These are phyloP conservation scores for Urocitellus parryii DNA, from an alignment of 2,113 vertebrate species.

Conservation along the genomic window DNA sequence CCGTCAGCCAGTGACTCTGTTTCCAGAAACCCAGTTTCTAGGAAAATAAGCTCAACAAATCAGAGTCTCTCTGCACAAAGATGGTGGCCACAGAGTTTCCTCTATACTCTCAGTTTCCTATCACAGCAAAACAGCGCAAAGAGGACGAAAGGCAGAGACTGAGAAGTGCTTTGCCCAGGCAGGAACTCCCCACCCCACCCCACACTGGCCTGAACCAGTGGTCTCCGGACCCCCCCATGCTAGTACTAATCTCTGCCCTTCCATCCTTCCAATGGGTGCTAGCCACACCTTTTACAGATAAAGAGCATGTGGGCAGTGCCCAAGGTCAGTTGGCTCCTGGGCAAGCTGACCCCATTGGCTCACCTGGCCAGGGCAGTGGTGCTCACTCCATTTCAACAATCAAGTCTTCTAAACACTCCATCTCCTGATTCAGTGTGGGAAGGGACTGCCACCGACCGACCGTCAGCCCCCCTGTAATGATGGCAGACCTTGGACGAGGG, in stretches of 20 bases:
- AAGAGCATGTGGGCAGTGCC: background rate
- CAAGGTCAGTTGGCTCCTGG: background rate
- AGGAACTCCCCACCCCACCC: too few relatives aligned
- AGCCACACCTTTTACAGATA: background rate
- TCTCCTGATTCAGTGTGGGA: background rate
- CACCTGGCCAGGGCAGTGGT: fast-evolving
- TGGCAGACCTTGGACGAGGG: background rate
- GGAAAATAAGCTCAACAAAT: constrained; percentile 29
- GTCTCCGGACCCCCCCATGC: fast-evolving
- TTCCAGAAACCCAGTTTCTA: constrained; percentile 51
- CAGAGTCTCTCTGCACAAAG: background rate
- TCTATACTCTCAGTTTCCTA: background rate
- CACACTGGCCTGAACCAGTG: too few relatives aligned
- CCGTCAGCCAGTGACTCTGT: background rate
- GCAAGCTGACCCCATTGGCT: background rate
- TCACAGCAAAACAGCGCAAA: background rate
- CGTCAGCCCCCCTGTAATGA: fast-evolving
- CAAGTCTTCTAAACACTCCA: background rate
- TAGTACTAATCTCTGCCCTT: too few relatives aligned
- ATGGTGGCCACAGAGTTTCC: background rate
- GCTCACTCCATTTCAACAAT: background rate
- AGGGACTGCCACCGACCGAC: background rate
- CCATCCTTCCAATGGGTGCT: background rate
- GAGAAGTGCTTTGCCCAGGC: too few relatives aligned
- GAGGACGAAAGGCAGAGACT: too few relatives aligned